A percentile compares a stretch with the other conserved stretches of the same genome.
These are phyloP conservation scores for Eurosta solidaginis DNA, from an alignment of 1,140 invertebrate genomes.

Conservation along the genomic window DNA sequence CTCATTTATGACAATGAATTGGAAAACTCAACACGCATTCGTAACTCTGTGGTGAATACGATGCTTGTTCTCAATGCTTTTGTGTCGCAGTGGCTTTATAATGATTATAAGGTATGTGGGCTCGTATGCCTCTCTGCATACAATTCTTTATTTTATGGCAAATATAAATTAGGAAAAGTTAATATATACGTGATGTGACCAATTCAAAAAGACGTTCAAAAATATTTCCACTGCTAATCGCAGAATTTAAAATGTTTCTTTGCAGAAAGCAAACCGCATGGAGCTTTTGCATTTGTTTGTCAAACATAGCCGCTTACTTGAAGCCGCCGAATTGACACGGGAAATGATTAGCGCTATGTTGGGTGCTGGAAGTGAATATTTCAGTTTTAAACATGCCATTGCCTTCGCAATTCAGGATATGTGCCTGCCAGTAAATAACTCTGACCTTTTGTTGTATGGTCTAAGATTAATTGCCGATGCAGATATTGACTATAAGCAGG, in stretches of 20 bases:
- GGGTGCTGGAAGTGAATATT: conserved; percentile 73
- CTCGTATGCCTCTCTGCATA: too few species aligned
- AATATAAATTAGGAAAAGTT: too few species aligned
- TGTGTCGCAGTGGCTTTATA: conserved; percentile 76
- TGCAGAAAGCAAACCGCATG: conserved; percentile 65
- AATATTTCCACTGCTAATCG: too few species aligned
- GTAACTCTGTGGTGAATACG: conserved; percentile 69
- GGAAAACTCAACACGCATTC: conserved; percentile 64
- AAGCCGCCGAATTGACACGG: conserved; percentile 69
- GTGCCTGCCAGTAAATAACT: conserved; percentile 71
- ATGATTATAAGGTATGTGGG: conserved; percentile 72
- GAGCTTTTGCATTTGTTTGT: conserved; percentile 73
- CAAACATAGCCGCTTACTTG: conserved; percentile 69
- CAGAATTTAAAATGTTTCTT: too few species aligned
- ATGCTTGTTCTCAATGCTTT: conserved; percentile 65
- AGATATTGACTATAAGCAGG: conserved; percentile 53
- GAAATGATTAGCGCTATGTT: conserved; percentile 73
- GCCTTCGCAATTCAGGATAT: conserved; percentile 64
- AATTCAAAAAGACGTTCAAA: too few species aligned
- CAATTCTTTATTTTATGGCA: too few species aligned
- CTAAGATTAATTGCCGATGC: conserved; percentile 62
- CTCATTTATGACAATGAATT: conserved; percentile 71
- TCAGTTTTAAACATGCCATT: conserved; percentile 66
- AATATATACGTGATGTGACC: too few species aligned
- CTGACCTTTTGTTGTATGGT: conserved; percentile 66